Evolutionary conservation across 2,113 vertebrate genomes (phyloP), one percentile per base, ranked within the genome.

Genomic region (Anguilla japonica): DNA sequence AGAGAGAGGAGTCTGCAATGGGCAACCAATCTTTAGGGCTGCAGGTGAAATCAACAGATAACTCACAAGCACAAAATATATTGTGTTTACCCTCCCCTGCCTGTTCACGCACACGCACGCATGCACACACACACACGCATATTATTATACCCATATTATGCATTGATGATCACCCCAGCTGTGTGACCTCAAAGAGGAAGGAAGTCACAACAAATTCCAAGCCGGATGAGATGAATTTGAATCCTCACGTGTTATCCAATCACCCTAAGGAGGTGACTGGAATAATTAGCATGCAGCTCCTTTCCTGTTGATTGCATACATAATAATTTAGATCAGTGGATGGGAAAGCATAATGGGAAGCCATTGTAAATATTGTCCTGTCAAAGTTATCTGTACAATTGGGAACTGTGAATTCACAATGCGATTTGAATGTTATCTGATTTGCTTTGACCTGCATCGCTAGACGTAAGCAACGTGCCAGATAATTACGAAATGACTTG

Each of bases 291-390:
- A 34, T 43, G 78, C 15, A 81, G 56, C 79, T 86, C 40, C 16
- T 46, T 81, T 82, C 53, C 60, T 85, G 84, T 85, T 81, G 79
- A 86, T 86, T 86, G 56, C 85, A 82, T 86, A 82, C 79, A 86
- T 86, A 86, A 82, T 82, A 81, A 86, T 81, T 53, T 67, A 79
- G 79, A 79, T 86, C 60, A 46, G 26, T 86, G 85, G 85, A 14
- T 22, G 29, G 60, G 57, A 82, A 86, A 86, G 79, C 79, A 20
- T 86, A 11, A 81, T 53, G 40, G 39, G n/a, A 50, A 60, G 26
- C 1, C 41, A 46, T 81, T 81, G 40, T 22, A 43, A 56, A 82
- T 34, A 79, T 56, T 82, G 79, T 82, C 60, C 57, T 46, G 20
- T 46, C 79, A 46, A 67, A 82, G 40, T 75, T 56, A 41, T 85